Evolutionary conservation across 2,797 vertebrate genomes (phyloP), one percentile per base, ranked within the genome.

Genomic region (Mergus octosetaceus): DNA sequence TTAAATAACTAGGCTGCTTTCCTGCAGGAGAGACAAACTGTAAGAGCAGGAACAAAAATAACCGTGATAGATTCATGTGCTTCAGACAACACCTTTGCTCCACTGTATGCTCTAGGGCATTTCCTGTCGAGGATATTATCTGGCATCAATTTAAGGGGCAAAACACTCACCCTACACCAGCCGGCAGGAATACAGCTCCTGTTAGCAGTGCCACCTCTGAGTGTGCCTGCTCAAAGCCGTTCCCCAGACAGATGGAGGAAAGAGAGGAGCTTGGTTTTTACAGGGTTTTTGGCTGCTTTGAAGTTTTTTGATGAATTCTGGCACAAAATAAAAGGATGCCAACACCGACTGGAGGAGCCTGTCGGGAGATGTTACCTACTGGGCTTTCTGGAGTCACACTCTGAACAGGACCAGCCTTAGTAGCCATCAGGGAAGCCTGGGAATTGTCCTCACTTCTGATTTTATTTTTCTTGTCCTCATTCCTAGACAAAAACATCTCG

Each of bases 1-100:
- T 95, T 83, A 96, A 97, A 96, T 97, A 87, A 82, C 85, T 62
- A 95, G 71, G 81, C 95, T 97, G 92, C 85, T 97, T 96, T 90
- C 82, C 75, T 92, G 85, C 38, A 36, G 96, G 81, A 90, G 76
- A 90, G 49, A 70, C 22, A 36, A 86, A 91, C 70, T 61, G 61
- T 51, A 96, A 92, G 72, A 96, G 78, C 92, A 89, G 91, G 92
- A 90, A 77, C 85, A 85, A 94, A 95, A 96, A 95, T 93, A 97
- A 97, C 91, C 9, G 11, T 80, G 95, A 77, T 56, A 96, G 95
- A 68, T 71, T 93, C 51, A 8, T 2, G 38, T 10, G 34, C 96
- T 75, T 94, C 94, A 96, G 91, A 95, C 92, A 94, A 93, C 64
- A 72, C 30, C 79, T 94, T 70, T 85, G 38, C 84, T 92, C 61